Evolutionary conservation across 1,140 invertebrate species (phyloP), one percentile per base, ranked within the genome.

Genomic region (Rhynchophorus ferrugineus): DNA sequence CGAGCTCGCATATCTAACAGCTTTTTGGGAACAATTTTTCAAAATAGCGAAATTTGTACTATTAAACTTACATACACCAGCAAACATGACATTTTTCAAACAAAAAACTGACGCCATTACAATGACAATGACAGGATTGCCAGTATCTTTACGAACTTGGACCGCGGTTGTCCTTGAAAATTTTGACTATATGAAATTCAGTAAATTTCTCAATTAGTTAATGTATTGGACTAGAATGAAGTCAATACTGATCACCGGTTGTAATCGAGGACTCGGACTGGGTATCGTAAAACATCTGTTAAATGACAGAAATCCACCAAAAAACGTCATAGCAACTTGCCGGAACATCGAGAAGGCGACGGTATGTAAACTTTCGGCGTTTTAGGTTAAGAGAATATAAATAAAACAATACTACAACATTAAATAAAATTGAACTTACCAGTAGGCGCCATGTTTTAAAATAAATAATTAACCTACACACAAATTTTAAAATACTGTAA

Each of bases 231-330:
- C 41, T 37, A 48, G 20, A 57, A 87, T 89, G 84, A 84, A 79
- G 56, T 85, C 85, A 24, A 80, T 92, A 57, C 71, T 95, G 53
- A 82, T 94, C 50, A 95, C 91, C 6, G 91, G 91, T 16, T 85
- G 85, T 43, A 94, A 92, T 67, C 78, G 91, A 33, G 91, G 92
- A 1, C 69, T 95, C 37, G 91, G 91, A 13, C 71, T 94, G 22
- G 89, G 89, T 38, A 73, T 95, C 45, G 81, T 92, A 1, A 87
- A 84, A 71, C 77, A 83, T 67, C 61, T 89, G 18, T 50, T 71
- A 3, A 59, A 68, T 34, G 61, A 71, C 1, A 58, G 70, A 19
- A 74, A 74, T 53, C 72, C 75, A 14, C 79, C 82, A 22, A 68
- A 79, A 64, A 64, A 76, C 63, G 71, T 89, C 13, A 82, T 90